Evolutionary conservation across 2,797 vertebrate genomes (phyloP), one percentile per base, ranked within the genome.

Genomic region (Microcaecilia unicolor): DNA sequence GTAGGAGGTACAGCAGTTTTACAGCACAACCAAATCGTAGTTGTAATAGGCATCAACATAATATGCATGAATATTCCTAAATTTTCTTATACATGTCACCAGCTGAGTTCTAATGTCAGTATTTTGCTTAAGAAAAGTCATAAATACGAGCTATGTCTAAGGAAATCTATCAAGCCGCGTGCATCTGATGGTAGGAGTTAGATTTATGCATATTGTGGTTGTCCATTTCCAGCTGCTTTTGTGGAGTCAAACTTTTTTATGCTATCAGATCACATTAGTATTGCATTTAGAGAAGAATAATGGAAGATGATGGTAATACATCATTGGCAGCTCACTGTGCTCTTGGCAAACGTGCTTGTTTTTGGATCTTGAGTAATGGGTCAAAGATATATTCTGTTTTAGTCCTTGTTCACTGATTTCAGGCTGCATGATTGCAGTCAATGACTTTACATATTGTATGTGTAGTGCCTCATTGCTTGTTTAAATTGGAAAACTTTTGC

Each of bases 171-270:
- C 72, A 58, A 82, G 65, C 62, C 52, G 42, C 65, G 56, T 60
- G 43, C 9, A 65, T 61, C 58, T 22, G 39, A 52, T 46, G 69
- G 53, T 56, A 57, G 44, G 56, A 63, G 64, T 66, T 59, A 63
- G 61, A 65, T 68, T 68, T 61, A 76, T 72, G 59, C 35, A 61
- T 58, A 70, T 63, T 70, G 46, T 61, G 43, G 56, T 64, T 72
- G 74, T 67, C 62, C 44, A 35, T 52, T 74, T 80, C 72, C 70
- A 80, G 68, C 67, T 67, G 71, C 57, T 80, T 74, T 56, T 54
- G 31, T 57, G 63, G 66, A 74, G 64, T 49, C 58, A 70, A 80
- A 68, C 77, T 80, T 58, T 28, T 70, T 79, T 68, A 71, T 67
- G 54, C 61, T 72, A 79, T 71, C 62, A 61, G 51, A 73, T 58